A percentile compares a stretch with the other conserved stretches of the same genome.
Evolutionary conservation across 2,113 vertebrate genomes (phyloP).

Genomic region (Amia ocellicauda): DNA sequence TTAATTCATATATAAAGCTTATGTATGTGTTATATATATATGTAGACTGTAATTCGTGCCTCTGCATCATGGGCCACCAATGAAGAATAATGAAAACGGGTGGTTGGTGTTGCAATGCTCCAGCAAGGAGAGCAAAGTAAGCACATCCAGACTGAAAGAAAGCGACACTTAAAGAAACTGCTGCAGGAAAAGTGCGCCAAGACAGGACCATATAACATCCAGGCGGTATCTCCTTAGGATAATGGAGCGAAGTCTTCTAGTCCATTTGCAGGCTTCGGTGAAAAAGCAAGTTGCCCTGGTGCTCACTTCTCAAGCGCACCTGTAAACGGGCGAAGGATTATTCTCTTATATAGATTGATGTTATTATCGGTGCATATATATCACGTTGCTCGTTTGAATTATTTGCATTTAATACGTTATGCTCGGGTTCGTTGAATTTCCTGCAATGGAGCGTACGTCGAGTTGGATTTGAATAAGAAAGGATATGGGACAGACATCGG

Average conservation of each 20-base stretch:
- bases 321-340: no score
- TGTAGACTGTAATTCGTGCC: not conserved
- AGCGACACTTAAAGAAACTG: not conserved
- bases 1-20: no score
- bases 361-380: no score
- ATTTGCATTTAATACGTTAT: not conserved
- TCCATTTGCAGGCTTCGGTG: no score
- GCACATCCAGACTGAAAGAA: not conserved
- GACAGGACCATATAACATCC: not conserved
- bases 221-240: not conserved
- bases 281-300: no score
- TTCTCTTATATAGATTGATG: no score
- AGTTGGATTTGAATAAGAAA: slow-evolving; percentile 45
- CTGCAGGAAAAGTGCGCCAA: not conserved
- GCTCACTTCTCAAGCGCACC: no score
- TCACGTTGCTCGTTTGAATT: no score
- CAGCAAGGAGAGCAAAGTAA: not conserved
- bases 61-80: not conserved
- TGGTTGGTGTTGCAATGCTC: not conserved
- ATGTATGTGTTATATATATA: no score
- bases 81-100: not conserved
- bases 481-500: slow-evolving; percentile 63
- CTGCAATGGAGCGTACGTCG: slow-evolving; percentile 35
- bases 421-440: slow-evolving; percentile 37
- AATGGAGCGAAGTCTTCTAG: not conserved